Base-by-base conservation (phyloP, 2,113 vertebrate genomes). In the Stictonetta naevosa region DNA sequence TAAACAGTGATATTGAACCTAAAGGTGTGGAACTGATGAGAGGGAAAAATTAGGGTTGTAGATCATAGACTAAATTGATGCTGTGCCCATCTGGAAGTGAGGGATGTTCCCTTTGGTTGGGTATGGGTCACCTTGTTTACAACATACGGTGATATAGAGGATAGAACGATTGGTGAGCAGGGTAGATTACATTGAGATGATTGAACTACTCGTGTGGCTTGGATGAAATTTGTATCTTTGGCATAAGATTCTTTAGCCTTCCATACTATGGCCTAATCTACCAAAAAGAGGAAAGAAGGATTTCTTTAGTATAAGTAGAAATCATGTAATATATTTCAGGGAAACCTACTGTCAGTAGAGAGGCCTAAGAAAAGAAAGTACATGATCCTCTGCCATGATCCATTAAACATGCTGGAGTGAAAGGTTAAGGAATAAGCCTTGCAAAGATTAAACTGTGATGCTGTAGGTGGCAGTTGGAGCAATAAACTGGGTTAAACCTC, bases 1-100 rank as follows among this genome's bases (percentile, higher is more conserved):
- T 84, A 67, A 96, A 87, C 17, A 82, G 66, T 19, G 34, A 66
- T 82, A 64, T 62, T 60, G 58, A 84, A 83, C 52, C n/a, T 84
- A 52, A 59, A 91, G 38, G 40, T 78, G 63, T 82, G 63, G 66
- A 90, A 87, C 53, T 88, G 79, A 58, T 28, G 38, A 59, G 20
- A 67, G 16, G 14, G 25, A 4, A 26, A 75, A 62, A 81, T 38
- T 55, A 28, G 1, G 0, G 9, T 36, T 71, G 52, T 73, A 78
- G 74, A 52, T 82, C 52, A 60, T 63, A 75, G 87, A 13, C 22
- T 76, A 16, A 88, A 50, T 33, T 77, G 46, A 53, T 90, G 50
- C 25, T 82, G 3, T 83, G 71, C n/a, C 44, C 26, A 17, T 76
- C 46, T 90, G 67, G 33, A 83, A 46, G 36, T 62, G 59, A 88